Evolutionary conservation across 2,888 invertebrate genomes (phyloP), one percentile per base, ranked within the genome.

Genomic region (Vesta saturnalis): DNA sequence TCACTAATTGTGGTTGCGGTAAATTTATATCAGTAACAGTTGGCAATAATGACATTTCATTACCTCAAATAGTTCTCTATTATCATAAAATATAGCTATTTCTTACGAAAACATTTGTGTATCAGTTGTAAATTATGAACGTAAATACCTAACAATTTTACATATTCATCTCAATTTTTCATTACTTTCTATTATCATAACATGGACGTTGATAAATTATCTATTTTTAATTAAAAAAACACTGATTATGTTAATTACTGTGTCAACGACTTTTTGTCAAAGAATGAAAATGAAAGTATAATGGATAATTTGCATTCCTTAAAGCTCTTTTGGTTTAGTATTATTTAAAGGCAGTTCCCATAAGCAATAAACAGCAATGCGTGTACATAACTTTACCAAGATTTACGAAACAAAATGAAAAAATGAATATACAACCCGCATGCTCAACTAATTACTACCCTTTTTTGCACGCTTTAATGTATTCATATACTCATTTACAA

Each of bases 401-500:
- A 66, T 56, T 23, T 59, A 56, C 19, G 66, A 47, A 55, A 60
- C 46, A 55, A 60, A 66, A 66, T 60, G 39, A 60, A 66, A 64
- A 60, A 66, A 60, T 66, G 49, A 60, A 55, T 60, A 66, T 56
- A 60, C 47, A 60, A 49, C 46, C 55, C 46, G 47, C 60, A 56
- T 57, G 47, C 56, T 55, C 46, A 55, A 56, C 60, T 69, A 69
- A 69, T 69, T 69, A 64, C 69, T 39, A 57, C 59, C 15, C 64
- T 52, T 64, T 68, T 69, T 69, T 69, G 47, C 56, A 60, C 54
- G 56, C 60, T 39, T 22, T 47, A 52, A 52, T 22, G 60, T 69
- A 57, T 69, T 69, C 64, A 69, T 64, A 64, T 54, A 59, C 64
- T 57, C 69, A 60, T 69, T 69, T 64, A 68, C 60, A 47, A 23